Base-by-base conservation (phyloP, 92 coral and sea anemone species). In the Paragorgia papillata region DNA sequence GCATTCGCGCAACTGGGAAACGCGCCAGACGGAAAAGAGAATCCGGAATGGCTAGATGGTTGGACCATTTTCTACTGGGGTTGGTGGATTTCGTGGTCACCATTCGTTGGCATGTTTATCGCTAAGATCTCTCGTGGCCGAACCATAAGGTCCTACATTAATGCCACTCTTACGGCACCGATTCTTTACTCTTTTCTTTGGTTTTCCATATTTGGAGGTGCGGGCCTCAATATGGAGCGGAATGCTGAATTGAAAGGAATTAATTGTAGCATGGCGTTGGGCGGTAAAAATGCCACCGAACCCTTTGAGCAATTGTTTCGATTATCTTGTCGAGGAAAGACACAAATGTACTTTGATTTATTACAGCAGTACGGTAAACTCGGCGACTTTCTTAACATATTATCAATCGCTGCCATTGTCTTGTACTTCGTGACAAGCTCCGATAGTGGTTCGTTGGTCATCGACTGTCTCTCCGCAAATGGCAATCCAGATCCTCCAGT, bases 21-120 rank as follows among this genome's bases (percentile, higher is more conserved):
- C 57, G 89, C 97, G 17, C 91, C 90, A n/a, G 97, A 91, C 62
- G 76, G 82, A 19, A 84, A 66, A 58, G 91, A 91, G 9, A 91
- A 85, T n/a, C 79, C 86, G 13, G 44, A 41, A 30, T 91, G 97
- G 97, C 88, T 91, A 87, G 84, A 88, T 43, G 87, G 61, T 75
- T 91, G 97, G 97, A 91, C 97, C 49, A 89, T 91, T 54, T 91
- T 91, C 85, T 91, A 91, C 90, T 91, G 97, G 97, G 97, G n/a
- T n/a, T n/a, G n/a, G n/a, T n/a, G n/a, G n/a, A n/a, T n/a, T n/a
- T n/a, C n/a, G n/a, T n/a, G n/a, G n/a, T n/a, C n/a, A n/a, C n/a
- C n/a, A n/a, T n/a, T n/a, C n/a, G n/a, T n/a, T n/a, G n/a, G n/a
- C n/a, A n/a, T n/a, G n/a, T n/a, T n/a, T n/a, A n/a, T n/a, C n/a